These are phyloP conservation scores for Lissocephala sabroskyi DNA, from an alignment of 2,888 invertebrate genomes.

Conservation along the genomic window DNA sequence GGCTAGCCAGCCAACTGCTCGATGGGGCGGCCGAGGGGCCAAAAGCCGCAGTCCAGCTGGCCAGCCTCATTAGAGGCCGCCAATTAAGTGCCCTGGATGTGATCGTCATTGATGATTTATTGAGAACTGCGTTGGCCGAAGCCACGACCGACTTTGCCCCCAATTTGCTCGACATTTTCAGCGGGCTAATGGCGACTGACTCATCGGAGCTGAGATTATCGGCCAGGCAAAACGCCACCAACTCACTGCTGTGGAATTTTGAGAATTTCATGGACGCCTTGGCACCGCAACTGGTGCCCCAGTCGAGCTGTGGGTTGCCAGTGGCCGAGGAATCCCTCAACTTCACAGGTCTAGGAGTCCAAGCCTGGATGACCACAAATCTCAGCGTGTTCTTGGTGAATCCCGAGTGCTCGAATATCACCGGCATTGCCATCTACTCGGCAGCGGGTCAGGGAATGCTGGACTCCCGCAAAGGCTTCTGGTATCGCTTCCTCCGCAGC, in stretches of 20 bases:
- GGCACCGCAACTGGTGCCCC: constrained; percentile 28
- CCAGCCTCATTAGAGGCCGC: too few relatives aligned
- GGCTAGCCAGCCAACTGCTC: too few relatives aligned
- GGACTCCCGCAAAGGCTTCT: constrained; percentile 35
- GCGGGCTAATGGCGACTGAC: constrained; percentile 75
- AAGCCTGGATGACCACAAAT: constrained; percentile 51
- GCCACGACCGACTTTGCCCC: constrained; percentile 25
- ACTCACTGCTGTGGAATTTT: constrained; percentile 76
- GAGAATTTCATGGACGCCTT: constrained; percentile 75
- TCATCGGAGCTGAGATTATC: constrained; percentile 52
- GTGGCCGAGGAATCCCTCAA: neutral
- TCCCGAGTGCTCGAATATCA: constrained; percentile 58
- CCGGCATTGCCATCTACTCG: constrained; percentile 65
- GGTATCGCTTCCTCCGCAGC: constrained; percentile 69
- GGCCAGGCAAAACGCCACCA: constrained; percentile 77
- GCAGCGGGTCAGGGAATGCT: constrained; percentile 1
- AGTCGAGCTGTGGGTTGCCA: constrained; percentile 24
- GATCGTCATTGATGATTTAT: too few relatives aligned
- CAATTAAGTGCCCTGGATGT: too few relatives aligned
- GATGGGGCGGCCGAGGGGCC: too few relatives aligned
- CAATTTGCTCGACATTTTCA: constrained; percentile 64
- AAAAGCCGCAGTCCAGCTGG: too few relatives aligned
- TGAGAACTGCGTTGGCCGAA: too few relatives aligned
- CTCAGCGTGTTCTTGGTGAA: constrained; percentile 68
- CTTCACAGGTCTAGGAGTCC: constrained; percentile 47